phyloP scores from a whole-genome alignment of 2,888 invertebrate species.

The Microdon myrmicae region DNA sequence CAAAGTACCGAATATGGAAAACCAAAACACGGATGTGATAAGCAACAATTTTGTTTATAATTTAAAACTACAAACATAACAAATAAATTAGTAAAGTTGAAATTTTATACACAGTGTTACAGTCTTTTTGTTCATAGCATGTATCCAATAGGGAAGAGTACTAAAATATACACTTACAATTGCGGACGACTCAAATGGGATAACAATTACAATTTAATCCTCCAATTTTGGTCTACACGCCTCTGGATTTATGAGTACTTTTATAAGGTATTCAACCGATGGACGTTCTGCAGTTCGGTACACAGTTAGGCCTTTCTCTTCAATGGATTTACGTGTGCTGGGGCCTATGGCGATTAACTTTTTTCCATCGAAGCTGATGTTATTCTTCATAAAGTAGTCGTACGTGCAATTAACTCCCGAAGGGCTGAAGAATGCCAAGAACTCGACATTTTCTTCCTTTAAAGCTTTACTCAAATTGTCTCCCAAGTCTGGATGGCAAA shows the following conservation, averaged over 20 bases:
- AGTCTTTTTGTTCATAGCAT: constrained; percentile 7
- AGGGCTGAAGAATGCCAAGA: constrained; percentile 71
- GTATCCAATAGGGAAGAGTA: too few relatives aligned
- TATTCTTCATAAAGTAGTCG: constrained; percentile 65
- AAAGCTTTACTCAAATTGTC: constrained; percentile 65
- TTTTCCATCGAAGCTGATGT: constrained; percentile 59
- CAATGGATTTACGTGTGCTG: constrained; percentile 69
- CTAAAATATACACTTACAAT: too few relatives aligned
- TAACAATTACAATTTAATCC: too few relatives aligned
- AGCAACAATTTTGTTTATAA: background rate
- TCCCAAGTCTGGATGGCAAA: constrained; percentile 67
- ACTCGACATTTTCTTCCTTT: constrained; percentile 67
- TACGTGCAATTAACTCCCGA: constrained; percentile 69
- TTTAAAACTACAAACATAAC: constrained; percentile 27
- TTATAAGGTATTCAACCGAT: constrained; percentile 69
- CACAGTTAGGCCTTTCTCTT: constrained; percentile 65
- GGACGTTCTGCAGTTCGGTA: constrained; percentile 69
- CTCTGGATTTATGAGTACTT: constrained; percentile 64
- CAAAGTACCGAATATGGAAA: too few relatives aligned
- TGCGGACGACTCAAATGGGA: too few relatives aligned
- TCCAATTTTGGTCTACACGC: constrained; percentile 55
- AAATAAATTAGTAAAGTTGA: constrained; percentile 40
- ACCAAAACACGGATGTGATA: too few relatives aligned
- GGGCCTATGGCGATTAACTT: constrained; percentile 72
- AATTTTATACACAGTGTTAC: constrained; percentile 37